Conservation (phyloP, 2,797 vertebrate species). For the Botia kubotai region DNA sequence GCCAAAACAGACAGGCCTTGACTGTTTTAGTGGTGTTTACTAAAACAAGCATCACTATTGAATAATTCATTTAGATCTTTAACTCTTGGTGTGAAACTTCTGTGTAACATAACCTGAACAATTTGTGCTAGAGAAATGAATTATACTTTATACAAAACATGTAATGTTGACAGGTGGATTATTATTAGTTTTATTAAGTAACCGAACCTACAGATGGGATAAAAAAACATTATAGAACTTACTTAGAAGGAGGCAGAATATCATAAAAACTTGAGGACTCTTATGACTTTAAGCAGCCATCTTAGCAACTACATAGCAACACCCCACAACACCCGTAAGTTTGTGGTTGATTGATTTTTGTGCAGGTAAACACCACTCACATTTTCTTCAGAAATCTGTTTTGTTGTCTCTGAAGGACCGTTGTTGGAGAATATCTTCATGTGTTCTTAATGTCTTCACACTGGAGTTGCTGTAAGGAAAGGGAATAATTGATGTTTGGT, state of each 20-base stretch:
- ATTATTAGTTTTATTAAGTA: neutral
- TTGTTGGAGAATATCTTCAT: neutral
- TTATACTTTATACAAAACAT: neutral
- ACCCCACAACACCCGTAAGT: neutral
- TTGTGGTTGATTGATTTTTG: neutral
- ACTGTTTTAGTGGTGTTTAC: neutral
- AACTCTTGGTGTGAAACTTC: too few relatives aligned
- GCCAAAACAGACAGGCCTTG: neutral
- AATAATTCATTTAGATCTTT: too few relatives aligned
- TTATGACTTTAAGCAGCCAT: neutral
- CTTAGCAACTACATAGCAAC: neutral
- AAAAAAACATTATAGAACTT: neutral
- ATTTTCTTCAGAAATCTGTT: neutral
- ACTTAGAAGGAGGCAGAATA: neutral
- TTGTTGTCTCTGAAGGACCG: neutral
- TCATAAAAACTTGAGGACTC: neutral
- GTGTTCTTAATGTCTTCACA: too few relatives aligned
- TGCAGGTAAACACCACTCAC: neutral
- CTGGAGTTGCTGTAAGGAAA: neutral
- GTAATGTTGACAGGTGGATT: neutral
- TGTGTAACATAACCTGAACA: too few relatives aligned
- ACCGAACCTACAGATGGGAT: neutral
- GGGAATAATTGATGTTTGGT: neutral
- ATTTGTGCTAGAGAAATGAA: neutral
- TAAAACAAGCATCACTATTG: too few relatives aligned